Evolutionary conservation across 2,888 invertebrate genomes (phyloP), one percentile per base, ranked within the genome.

Genomic region (Erebia ligea): DNA sequence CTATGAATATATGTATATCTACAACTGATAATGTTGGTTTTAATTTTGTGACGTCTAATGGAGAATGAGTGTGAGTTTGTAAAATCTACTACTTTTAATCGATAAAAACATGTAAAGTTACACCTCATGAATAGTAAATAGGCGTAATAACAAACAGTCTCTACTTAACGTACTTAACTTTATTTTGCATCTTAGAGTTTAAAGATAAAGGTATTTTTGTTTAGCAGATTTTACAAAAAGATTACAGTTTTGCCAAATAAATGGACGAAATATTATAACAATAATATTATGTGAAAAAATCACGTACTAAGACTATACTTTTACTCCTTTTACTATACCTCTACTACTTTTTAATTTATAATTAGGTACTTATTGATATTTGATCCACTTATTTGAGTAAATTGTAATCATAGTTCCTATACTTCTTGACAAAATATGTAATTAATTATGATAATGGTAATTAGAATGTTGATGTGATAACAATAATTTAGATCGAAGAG

Each of bases 391-490:
- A 42, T 70, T 65, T 57, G 61, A 63, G 25, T 52, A 19, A 19
- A 64, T 64, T 34, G 52, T 70, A 56, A 54, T 52, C 34, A 17
- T 63, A 40, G 19, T 59, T 25, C n/a, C 54, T 57, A 58, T 59
- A 48, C 42, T 58, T 72, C 19, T 67, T 52, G 67, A 64, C 62
- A 63, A 42, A 64, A 71, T 71, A 52, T 48, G 62, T 70, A 68
- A 73, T 71, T 69, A 63, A 67, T 75, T 67, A 65, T 72, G 72
- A 67, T 73, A 70, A 72, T 73, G 67, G 52, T 67, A 72, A 72
- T 69, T 69, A 71, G 56, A 72, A 19, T 59, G n/a, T 45, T 64
- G 45, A 68, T 61, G 65, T 71, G 69, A 64, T 69, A 68, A 69
- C 63, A 57, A 62, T 57, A 57, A 62, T 57, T 63, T 68, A 73